These are phyloP conservation scores for Mellivora capensis DNA, from an alignment of 2,113 vertebrate species.

Conservation along the genomic window DNA sequence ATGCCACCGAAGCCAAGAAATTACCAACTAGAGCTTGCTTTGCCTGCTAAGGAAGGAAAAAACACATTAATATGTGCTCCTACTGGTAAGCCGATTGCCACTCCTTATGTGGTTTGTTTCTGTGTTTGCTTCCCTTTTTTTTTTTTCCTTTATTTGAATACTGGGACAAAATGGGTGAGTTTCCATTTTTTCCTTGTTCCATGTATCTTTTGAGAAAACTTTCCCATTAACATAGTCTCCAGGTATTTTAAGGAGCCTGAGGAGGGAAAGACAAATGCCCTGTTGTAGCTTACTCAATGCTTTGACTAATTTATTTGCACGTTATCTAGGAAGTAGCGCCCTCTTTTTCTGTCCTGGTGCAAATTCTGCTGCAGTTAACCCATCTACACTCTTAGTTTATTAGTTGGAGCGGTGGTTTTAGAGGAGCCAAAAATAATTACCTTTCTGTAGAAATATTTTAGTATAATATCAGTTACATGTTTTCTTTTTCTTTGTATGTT, in stretches of 20 bases:
- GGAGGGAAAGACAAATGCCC: neutral
- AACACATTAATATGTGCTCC: constrained; percentile 84
- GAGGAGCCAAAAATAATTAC: neutral
- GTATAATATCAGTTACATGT: neutral
- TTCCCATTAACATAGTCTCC: neutral
- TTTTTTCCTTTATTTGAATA: neutral
- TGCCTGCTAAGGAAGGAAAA: constrained; percentile 80
- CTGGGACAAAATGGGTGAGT: neutral
- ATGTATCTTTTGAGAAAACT: neutral
- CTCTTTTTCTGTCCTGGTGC: neutral
- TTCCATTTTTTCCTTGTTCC: neutral
- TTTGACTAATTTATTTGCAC: neutral
- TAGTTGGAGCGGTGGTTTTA: neutral
- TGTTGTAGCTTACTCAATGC: neutral
- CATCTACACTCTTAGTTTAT: neutral
- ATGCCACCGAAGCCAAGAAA: constrained; percentile 55
- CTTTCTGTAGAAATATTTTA: neutral
- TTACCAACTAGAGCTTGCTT: constrained; percentile 81
- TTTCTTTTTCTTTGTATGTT: constrained; percentile 41
- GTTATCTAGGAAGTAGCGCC: neutral
- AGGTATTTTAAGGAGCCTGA: neutral
- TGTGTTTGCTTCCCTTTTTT: neutral
- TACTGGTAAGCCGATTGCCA: constrained; percentile 75
- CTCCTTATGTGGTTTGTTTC: neutral
- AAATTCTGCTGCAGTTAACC: neutral